Evolutionary conservation across 2,113 vertebrate species (phyloP).

Genomic region (Rhinogobius similis): DNA sequence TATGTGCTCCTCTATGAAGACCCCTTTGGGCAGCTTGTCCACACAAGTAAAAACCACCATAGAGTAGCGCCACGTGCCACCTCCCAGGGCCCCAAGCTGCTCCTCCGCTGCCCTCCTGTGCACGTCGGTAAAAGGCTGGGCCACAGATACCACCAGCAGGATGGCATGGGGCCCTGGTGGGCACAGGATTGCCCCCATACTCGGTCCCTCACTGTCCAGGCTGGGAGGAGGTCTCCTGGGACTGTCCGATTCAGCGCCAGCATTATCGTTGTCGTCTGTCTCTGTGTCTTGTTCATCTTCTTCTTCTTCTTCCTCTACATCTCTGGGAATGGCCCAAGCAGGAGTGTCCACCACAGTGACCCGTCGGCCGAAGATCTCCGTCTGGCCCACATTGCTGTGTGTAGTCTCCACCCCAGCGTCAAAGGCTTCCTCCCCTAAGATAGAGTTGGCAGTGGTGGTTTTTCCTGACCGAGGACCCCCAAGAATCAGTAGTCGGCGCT

Average conservation of each 20-base stretch:
- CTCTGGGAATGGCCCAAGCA: constrained; percentile 45
- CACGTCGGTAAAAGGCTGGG: constrained; percentile 67
- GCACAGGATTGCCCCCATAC: constrained; percentile 75
- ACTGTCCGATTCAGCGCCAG: constrained; percentile 44
- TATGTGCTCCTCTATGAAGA: constrained; percentile 77
- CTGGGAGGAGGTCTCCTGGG: constrained; percentile 30
- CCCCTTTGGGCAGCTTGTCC: constrained; percentile 69
- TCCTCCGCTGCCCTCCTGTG: constrained; percentile 71
- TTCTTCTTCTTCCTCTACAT: constrained; percentile 24
- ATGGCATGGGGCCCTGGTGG: constrained; percentile 76
- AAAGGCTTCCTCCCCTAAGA: constrained; percentile 72
- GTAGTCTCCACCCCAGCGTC: constrained; percentile 62
- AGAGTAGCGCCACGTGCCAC: constrained; percentile 76
- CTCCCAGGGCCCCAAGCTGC: constrained; percentile 68
- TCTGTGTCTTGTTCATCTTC: constrained; percentile 17
- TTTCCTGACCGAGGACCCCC: constrained; percentile 68
- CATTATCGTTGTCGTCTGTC: constrained; percentile 33
- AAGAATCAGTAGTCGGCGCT: constrained; percentile 68
- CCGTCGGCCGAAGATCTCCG: constrained; percentile 65
- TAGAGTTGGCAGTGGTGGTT: constrained; percentile 69
- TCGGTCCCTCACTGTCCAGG: constrained; percentile 71
- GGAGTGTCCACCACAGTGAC: constrained; percentile 75
- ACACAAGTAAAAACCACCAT: constrained; percentile 75
- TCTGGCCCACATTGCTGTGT: constrained; percentile 72
- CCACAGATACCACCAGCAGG: constrained; percentile 72